A percentile compares a stretch with the other conserved stretches of the same genome.
Conservation (phyloP, 1,140 invertebrate species). For the Lepidostoma basale region DNA sequence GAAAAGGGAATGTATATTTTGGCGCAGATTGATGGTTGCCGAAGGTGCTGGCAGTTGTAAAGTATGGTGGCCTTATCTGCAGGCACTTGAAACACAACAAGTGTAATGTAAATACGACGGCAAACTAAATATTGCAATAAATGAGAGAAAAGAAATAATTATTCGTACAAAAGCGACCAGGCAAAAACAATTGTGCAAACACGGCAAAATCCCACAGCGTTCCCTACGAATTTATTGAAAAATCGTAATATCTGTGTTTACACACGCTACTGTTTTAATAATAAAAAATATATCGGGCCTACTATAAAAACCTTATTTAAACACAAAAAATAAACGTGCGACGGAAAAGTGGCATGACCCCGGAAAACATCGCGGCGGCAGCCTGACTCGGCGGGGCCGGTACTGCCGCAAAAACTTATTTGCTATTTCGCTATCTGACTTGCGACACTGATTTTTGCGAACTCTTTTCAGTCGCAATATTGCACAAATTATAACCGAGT, state of each 20-base stretch:
- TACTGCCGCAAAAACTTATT: too few species aligned
- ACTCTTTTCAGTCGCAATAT: too few species aligned
- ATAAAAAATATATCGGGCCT: background rate
- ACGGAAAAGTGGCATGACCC: background rate
- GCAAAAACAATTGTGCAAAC: slow-evolving; percentile 42
- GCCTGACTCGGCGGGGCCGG: too few species aligned
- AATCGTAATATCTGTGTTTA: slow-evolving; percentile 26
- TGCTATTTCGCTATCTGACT: too few species aligned
- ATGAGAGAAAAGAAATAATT: slow-evolving; percentile 41
- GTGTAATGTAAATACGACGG: slow-evolving; percentile 46
- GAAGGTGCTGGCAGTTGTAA: slow-evolving; percentile 34
- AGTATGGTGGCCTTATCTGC: slow-evolving; percentile 41
- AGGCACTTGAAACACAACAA: slow-evolving; percentile 44
- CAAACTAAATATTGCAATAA: slow-evolving; percentile 44
- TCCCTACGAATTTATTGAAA: slow-evolving; percentile 16
- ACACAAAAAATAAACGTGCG: background rate
- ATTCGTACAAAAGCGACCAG: slow-evolving; percentile 36
- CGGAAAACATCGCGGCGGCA: slow-evolving; percentile 4
- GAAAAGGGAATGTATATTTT: slow-evolving; percentile 11
- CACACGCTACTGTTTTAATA: slow-evolving; percentile 28
- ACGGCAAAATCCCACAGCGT: slow-evolving; percentile 14
- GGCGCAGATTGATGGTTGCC: slow-evolving; percentile 24
- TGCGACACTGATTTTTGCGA: too few species aligned
- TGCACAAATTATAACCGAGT: too few species aligned
- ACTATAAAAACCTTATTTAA: background rate